phyloP scores from a whole-genome alignment of 2,888 invertebrate species.

The Ophioninae sp. region DNA sequence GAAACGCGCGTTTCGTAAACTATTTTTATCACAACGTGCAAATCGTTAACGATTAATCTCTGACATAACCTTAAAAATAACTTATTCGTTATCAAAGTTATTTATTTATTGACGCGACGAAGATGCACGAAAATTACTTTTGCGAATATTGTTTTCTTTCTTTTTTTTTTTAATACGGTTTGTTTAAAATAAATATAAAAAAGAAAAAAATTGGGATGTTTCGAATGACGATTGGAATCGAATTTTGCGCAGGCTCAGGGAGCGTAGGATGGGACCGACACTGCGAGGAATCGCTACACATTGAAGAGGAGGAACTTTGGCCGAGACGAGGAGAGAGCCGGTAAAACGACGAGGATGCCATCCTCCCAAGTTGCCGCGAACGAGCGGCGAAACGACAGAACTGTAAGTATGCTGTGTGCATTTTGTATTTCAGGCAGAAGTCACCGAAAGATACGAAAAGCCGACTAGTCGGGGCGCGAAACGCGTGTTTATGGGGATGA shows the following conservation, averaged over 20 bases:
- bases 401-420: constrained; percentile 68
- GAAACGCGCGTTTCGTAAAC: too few relatives aligned
- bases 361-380: constrained; percentile 78
- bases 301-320: constrained; percentile 71
- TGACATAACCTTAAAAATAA: too few relatives aligned
- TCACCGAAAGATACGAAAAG: too few relatives aligned
- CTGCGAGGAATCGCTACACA: constrained; percentile 73
- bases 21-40: too few relatives aligned
- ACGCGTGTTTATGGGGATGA: too few relatives aligned
- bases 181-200: not conserved
- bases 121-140: not conserved
- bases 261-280: constrained; percentile 78
- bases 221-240: constrained; percentile 64
- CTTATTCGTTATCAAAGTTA: too few relatives aligned
- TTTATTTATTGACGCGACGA: not conserved
- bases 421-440: too few relatives aligned
- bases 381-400: constrained; percentile 78
- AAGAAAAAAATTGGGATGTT: not conserved
- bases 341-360: constrained; percentile 75
- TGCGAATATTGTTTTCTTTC: not conserved
- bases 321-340: constrained; percentile 68
- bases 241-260: constrained; percentile 70
- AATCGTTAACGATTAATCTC: too few relatives aligned
- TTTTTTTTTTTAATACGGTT: not conserved
- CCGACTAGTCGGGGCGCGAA: too few relatives aligned